Percentiles rank a stretch among this genome's conserved stretches.
Conservation (phyloP, 2,797 vertebrate genomes). For the Triplophysa bombifrons region DNA sequence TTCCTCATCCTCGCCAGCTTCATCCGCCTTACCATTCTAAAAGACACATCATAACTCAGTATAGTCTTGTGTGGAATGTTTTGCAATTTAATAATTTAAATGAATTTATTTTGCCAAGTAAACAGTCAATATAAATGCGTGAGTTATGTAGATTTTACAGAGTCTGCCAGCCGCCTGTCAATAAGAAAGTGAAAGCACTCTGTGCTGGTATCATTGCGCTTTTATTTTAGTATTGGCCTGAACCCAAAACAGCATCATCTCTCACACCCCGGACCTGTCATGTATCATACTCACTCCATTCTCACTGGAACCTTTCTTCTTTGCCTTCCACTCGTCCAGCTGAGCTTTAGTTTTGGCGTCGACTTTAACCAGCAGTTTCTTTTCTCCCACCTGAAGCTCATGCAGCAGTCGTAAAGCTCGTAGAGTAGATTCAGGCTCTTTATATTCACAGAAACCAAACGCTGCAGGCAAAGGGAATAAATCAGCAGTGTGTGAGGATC, state of each 20-base stretch:
- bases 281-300: constrained; percentile 83
- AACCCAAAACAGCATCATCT: too few relatives aligned
- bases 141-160: too few relatives aligned
- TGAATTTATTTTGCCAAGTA: neutral
- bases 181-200: too few relatives aligned
- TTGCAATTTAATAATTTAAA: neutral
- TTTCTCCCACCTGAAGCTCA: constrained; percentile 95
- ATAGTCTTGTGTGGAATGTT: neutral
- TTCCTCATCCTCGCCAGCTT: constrained; percentile 81
- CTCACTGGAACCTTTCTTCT: constrained; percentile 84
- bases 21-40: constrained; percentile 80
- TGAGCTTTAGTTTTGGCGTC: constrained; percentile 99
- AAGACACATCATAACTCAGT: constrained; percentile 5
- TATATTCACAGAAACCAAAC: constrained; percentile 99
- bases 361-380: constrained; percentile 97
- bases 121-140: neutral
- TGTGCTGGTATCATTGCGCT: too few relatives aligned
- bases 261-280: neutral
- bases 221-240: too few relatives aligned
- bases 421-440: constrained; percentile 96
- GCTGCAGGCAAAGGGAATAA: constrained; percentile 72
- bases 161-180: too few relatives aligned
- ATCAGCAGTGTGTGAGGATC: neutral
- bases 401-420: constrained; percentile 93
- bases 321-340: constrained; percentile 98